Conservation (phyloP, 2,888 invertebrate species). For the Antheraea assamensis region DNA sequence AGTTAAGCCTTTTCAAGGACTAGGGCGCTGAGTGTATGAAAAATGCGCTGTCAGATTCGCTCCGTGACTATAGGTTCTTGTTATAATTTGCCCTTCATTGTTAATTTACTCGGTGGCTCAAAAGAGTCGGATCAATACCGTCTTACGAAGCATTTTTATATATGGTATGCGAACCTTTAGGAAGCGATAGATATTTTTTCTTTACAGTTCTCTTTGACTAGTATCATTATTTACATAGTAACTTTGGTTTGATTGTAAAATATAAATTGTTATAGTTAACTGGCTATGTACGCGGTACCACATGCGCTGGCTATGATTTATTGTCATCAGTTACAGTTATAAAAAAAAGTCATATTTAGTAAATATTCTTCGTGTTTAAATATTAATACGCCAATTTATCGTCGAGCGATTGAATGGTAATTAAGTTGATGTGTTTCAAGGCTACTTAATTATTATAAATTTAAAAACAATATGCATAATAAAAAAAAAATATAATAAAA, state of each 20-base stretch:
- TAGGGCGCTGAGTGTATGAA: constrained; percentile 17
- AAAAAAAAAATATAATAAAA: no score
- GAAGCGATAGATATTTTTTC: not conserved
- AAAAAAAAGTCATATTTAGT: no score
- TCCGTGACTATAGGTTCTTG: constrained; percentile 11
- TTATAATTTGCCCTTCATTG: constrained; percentile 12
- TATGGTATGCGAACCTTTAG: not conserved
- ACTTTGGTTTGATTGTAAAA: not conserved
- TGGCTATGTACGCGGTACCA: no score
- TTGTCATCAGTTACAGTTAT: no score
- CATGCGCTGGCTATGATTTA: no score
- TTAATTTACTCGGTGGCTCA: constrained; percentile 10
- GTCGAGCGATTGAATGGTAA: no score
- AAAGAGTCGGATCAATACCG: not conserved
- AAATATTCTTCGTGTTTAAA: no score
- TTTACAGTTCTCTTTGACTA: not conserved
- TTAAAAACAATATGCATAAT: no score
- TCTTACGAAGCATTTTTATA: not conserved
- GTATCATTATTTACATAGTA: not conserved
- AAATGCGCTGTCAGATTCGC: constrained; percentile 23
- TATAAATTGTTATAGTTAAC: no score
- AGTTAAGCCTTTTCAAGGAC: constrained; percentile 4
- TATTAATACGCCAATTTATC: no score
- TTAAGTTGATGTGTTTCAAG: no score
- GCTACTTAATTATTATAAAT: no score